These are phyloP conservation scores for Platalea minor DNA, from an alignment of 2,797 vertebrate genomes.

Conservation along the genomic window DNA sequence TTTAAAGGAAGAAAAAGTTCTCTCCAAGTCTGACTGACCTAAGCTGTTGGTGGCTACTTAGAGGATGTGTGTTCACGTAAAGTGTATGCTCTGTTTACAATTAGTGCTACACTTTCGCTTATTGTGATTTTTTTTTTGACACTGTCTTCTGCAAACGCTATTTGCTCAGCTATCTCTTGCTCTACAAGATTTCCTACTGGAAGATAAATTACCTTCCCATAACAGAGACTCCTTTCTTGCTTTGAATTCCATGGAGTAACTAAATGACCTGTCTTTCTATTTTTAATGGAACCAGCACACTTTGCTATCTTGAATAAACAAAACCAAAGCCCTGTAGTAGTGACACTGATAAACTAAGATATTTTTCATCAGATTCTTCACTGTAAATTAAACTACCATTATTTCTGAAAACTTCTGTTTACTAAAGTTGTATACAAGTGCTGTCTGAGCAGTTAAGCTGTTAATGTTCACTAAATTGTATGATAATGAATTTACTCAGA, in stretches of 20 bases:
- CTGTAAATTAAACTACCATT: not conserved
- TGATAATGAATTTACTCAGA: not conserved
- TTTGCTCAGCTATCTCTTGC: not conserved
- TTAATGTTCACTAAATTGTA: not conserved
- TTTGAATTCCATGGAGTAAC: not conserved
- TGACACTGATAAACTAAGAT: not conserved
- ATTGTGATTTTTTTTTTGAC: not conserved
- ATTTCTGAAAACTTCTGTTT: not conserved
- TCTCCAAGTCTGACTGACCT: not conserved
- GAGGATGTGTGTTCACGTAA: not conserved
- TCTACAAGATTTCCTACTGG: not conserved
- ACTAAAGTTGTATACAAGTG: not conserved
- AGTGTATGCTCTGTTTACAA: not conserved
- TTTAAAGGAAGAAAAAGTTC: not conserved
- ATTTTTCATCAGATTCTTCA: not conserved
- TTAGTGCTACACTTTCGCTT: not conserved
- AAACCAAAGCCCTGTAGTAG: not conserved
- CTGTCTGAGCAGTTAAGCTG: not conserved
- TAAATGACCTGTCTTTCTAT: not conserved
- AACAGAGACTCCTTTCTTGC: not conserved
- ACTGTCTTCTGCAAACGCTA: not conserved
- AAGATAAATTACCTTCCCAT: not conserved
- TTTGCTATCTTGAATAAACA: not conserved
- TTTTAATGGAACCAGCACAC: not conserved
- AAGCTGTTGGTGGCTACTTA: not conserved